A percentile compares a stretch with the other conserved stretches of the same genome.
Conservation (phyloP, 2,797 vertebrate species). For the Sylvia borin region DNA sequence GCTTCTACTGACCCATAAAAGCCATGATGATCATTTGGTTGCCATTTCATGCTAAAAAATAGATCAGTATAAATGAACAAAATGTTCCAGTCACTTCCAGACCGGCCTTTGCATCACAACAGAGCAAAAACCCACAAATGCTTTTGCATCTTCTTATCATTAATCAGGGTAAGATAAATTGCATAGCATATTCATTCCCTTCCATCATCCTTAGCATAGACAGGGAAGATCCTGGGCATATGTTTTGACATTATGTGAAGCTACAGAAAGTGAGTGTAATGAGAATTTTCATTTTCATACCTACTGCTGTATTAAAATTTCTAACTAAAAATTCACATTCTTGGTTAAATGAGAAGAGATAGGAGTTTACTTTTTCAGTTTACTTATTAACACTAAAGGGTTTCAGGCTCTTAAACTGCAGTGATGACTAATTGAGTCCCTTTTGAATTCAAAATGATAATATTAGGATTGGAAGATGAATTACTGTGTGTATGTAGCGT, state of each 20-base stretch:
- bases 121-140: neutral
- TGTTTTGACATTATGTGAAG: neutral
- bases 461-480: neutral
- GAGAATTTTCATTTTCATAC: neutral
- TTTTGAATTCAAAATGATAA: constrained; percentile 37
- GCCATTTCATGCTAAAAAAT: neutral
- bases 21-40: neutral
- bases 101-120: neutral
- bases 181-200: neutral
- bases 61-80: neutral
- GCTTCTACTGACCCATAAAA: neutral
- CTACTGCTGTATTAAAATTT: neutral
- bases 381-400: neutral
- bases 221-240: neutral
- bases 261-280: neutral
- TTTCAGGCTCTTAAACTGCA: constrained; percentile 37
- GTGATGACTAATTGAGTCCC: constrained; percentile 30
- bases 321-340: neutral
- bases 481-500: neutral
- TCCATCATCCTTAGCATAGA: neutral
- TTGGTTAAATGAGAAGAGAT: constrained; percentile 1
- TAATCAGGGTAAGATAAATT: neutral
- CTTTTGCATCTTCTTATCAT: neutral
- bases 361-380: constrained; percentile 20
- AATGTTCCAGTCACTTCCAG: neutral